phyloP scores from a whole-genome alignment of 2,113 vertebrate species.

The Mus spicilegus region DNA sequence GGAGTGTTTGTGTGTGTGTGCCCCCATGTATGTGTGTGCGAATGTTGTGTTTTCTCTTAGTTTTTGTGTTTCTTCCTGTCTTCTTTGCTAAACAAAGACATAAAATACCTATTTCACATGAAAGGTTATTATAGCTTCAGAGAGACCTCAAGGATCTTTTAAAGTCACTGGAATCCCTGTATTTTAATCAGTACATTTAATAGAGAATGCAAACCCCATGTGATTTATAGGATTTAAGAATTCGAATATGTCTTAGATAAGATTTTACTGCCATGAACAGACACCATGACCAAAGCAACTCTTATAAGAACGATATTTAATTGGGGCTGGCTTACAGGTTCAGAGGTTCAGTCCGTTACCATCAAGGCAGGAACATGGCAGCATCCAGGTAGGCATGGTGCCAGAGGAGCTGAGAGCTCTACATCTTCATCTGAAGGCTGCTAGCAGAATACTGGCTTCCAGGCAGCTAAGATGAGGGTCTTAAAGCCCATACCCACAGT shows the following conservation, averaged over 20 bases:
- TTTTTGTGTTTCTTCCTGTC: neutral
- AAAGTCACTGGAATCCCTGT: conserved; percentile 12
- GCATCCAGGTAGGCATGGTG: too few species aligned
- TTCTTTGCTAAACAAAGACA: conserved; percentile 3
- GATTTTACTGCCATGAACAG: too few species aligned
- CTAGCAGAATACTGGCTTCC: too few species aligned
- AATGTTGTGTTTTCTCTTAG: neutral
- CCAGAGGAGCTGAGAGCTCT: too few species aligned
- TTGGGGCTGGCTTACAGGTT: too few species aligned
- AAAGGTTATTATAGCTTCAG: neutral
- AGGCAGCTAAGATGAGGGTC: too few species aligned
- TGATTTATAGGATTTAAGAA: conserved; percentile 15
- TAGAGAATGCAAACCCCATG: neutral
- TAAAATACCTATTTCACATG: neutral
- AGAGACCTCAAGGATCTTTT: neutral
- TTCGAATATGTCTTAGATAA: neutral
- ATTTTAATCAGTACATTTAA: neutral
- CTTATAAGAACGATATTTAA: too few species aligned
- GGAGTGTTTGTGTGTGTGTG: neutral
- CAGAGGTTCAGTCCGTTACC: too few species aligned
- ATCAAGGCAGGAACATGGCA: too few species aligned
- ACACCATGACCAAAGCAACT: too few species aligned
- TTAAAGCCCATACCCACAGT: too few species aligned
- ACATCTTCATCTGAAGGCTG: too few species aligned
- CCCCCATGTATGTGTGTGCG: neutral